Evolutionary conservation across 2,113 vertebrate genomes (phyloP).

Genomic region (Gymnorhina tibicen): DNA sequence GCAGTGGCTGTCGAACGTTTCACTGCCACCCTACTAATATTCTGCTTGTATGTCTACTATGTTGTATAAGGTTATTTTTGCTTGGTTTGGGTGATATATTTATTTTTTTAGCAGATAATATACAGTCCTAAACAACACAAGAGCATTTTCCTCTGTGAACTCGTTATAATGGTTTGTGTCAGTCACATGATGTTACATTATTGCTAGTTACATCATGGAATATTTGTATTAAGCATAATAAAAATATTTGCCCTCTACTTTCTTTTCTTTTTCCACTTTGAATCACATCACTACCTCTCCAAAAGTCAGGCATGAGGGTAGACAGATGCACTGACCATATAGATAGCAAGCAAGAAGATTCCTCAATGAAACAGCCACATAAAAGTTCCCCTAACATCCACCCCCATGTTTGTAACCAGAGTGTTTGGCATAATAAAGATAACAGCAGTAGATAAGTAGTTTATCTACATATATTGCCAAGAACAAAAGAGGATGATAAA

Average conservation of each 20-base stretch:
- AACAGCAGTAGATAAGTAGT: constrained; percentile 52
- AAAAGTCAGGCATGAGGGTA: background rate
- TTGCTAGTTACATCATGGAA: background rate
- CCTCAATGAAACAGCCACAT: constrained; percentile 48
- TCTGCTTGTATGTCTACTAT: background rate
- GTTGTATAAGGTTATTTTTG: background rate
- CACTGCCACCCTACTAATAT: background rate
- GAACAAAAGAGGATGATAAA: constrained; percentile 49
- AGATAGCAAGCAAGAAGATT: constrained; percentile 43
- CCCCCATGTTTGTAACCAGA: constrained; percentile 19
- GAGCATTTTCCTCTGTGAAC: background rate
- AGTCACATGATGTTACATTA: background rate
- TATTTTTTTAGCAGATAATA: background rate
- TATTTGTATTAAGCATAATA: background rate
- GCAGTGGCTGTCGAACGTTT: background rate
- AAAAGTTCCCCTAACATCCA: constrained; percentile 29
- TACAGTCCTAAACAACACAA: background rate
- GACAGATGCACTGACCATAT: background rate
- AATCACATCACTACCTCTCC: constrained; percentile 8
- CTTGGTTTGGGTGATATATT: background rate
- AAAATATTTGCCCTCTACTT: background rate
- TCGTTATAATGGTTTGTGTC: background rate
- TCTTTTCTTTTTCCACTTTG: background rate
- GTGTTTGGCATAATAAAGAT: constrained; percentile 54
- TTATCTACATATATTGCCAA: constrained; percentile 41